Percentiles rank a stretch among this genome's conserved stretches.
Conservation (phyloP, 92 coral and sea anemone species). For the Metridium senile region DNA sequence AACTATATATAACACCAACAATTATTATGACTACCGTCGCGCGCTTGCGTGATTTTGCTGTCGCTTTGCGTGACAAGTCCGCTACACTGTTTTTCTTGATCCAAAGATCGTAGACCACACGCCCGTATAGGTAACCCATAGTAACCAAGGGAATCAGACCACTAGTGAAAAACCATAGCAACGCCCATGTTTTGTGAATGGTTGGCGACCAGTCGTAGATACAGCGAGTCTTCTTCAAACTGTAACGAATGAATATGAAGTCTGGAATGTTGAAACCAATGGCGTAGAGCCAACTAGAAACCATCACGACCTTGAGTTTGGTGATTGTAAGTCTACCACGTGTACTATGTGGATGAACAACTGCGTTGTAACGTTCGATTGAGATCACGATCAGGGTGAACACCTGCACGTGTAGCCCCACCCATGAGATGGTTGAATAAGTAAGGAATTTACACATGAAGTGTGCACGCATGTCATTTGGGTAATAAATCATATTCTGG, state of each 20-base stretch:
- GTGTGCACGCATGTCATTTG: conserved; percentile 33
- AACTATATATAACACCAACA: no score
- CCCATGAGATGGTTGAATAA: conserved; percentile 47
- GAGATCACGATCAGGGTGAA: conserved; percentile 59
- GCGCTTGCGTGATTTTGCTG: conserved; percentile 55
- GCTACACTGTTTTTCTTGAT: conserved; percentile 13
- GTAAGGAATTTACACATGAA: conserved; percentile 53
- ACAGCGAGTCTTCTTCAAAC: conserved; percentile 25
- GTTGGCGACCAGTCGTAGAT: conserved; percentile 56
- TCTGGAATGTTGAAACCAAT: conserved; percentile 50
- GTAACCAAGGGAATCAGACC: conserved; percentile 59
- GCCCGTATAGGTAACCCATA: conserved; percentile 54
- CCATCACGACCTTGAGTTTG: conserved; percentile 40
- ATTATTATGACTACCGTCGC: no score
- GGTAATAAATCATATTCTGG: no score
- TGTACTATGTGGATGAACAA: conserved; percentile 48
- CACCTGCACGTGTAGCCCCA: conserved; percentile 50
- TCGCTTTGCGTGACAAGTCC: conserved; percentile 51
- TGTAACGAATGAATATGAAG: conserved; percentile 30
- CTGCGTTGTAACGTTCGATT: conserved; percentile 56
- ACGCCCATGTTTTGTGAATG: conserved; percentile 45
- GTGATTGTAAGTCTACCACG: conserved; percentile 49
- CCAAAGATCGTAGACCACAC: conserved; percentile 65
- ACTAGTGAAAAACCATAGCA: conserved; percentile 59
- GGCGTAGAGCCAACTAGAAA: conserved; percentile 50